These are phyloP conservation scores for Altica lythri DNA, from an alignment of 2,888 invertebrate genomes.

Conservation along the genomic window DNA sequence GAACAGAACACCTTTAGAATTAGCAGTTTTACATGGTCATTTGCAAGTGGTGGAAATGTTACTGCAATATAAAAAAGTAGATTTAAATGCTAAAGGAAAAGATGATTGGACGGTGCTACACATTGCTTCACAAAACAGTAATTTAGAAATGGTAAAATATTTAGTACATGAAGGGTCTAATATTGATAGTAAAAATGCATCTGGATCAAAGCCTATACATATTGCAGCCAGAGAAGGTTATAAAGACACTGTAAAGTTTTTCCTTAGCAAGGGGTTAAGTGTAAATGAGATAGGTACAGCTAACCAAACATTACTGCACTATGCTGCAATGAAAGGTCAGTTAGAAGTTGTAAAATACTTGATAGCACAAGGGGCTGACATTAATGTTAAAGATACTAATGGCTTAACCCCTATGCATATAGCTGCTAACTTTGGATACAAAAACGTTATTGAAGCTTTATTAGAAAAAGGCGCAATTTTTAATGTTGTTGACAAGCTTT, in stretches of 20 bases:
- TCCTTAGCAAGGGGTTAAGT: conserved; percentile 4
- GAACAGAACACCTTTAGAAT: not conserved
- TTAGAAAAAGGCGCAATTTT: conserved; percentile 23
- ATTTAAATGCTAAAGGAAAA: no score
- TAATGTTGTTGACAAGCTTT: not conserved
- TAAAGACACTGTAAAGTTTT: conserved; percentile 7
- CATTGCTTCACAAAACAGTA: not conserved
- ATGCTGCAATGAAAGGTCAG: conserved; percentile 29
- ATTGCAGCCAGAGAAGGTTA: conserved; percentile 13
- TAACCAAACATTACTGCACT: conserved; percentile 29
- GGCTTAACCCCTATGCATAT: conserved; percentile 42
- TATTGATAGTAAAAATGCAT: conserved; percentile 55
- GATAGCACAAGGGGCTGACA: conserved; percentile 21
- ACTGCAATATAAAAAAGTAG: not conserved
- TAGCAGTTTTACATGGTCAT: not conserved
- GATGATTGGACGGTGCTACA: not conserved
- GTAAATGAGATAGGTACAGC: not conserved
- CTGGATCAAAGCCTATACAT: conserved; percentile 11
- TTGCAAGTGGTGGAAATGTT: not conserved
- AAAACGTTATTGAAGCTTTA: conserved; percentile 32
- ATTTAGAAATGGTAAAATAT: not conserved
- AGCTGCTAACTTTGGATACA: conserved; percentile 42
- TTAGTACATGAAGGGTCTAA: conserved; percentile 27
- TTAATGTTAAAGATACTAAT: conserved; percentile 30
- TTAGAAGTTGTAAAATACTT: conserved; percentile 24